Percentiles rank a stretch among this genome's conserved stretches.
Conservation (phyloP, 2,888 invertebrate species). For the Mantis religiosa region DNA sequence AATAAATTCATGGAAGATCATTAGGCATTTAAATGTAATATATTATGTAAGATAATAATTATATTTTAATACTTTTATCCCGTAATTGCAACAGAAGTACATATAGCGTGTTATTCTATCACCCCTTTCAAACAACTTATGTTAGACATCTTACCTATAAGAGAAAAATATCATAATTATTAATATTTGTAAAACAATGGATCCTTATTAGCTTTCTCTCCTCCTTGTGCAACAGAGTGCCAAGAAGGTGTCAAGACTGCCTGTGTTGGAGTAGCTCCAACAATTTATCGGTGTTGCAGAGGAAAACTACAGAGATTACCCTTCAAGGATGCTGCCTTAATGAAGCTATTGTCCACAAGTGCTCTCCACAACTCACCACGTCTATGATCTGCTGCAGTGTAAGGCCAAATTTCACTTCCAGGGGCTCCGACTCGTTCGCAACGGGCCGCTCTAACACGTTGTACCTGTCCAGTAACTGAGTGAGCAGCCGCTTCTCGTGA, state of each 20-base stretch:
- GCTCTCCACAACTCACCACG: conserved; percentile 68
- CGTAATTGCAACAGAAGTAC: background rate
- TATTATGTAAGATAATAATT: too few species aligned
- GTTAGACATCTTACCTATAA: background rate
- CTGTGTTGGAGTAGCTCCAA: background rate
- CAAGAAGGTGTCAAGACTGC: background rate
- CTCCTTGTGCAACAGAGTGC: background rate
- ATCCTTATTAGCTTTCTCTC: background rate
- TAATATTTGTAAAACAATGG: background rate
- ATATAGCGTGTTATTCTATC: background rate
- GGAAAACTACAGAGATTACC: background rate
- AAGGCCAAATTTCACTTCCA: conserved; percentile 86
- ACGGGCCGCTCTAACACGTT: conserved; percentile 88
- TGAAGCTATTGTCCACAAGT: background rate
- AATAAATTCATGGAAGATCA: too few species aligned
- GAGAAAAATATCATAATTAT: background rate
- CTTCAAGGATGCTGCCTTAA: background rate
- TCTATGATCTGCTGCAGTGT: conserved; percentile 91
- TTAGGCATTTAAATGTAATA: too few species aligned
- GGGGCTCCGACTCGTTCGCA: conserved; percentile 84
- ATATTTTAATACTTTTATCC: background rate
- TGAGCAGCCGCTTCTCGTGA: conserved; percentile 83
- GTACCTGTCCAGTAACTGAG: conserved; percentile 75
- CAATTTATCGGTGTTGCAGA: conserved; percentile 4
- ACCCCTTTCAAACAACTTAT: background rate